These are phyloP conservation scores for Pelodiscus sinensis DNA, from an alignment of 2,113 vertebrate species.

Conservation along the genomic window DNA sequence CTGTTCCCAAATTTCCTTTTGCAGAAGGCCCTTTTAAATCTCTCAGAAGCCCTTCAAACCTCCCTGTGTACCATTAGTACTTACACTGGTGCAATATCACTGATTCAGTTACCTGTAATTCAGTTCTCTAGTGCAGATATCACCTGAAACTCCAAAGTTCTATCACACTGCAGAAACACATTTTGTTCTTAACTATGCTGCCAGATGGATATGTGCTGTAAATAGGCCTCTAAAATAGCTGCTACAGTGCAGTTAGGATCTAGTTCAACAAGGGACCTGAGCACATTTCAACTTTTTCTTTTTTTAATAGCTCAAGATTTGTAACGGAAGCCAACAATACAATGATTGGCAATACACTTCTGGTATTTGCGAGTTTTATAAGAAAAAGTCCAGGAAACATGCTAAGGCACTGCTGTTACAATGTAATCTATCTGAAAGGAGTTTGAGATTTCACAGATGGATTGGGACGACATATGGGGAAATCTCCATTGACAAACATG, in stretches of 20 bases:
- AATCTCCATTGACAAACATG: rapidly evolving
- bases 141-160: background rate
- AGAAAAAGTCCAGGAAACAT: background rate
- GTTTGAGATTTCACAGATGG: background rate
- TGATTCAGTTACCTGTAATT: background rate
- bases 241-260: constrained; percentile 16
- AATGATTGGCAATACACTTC: constrained; percentile 12
- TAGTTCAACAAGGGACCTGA: background rate
- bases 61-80: background rate
- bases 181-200: background rate
- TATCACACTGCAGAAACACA: background rate
- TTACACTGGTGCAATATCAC: background rate
- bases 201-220: background rate
- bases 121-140: background rate
- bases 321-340: background rate
- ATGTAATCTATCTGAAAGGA: background rate
- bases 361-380: background rate
- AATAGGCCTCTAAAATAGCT: constrained; percentile 14
- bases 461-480: rapidly evolving
- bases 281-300: constrained; percentile 4
- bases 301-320: background rate
- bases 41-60: background rate
- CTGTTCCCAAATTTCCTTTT: background rate
- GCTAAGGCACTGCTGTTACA: background rate
- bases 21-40: rapidly evolving